Evolutionary conservation across 1,140 invertebrate species (phyloP).

Genomic region (Trichoplusia ni): DNA sequence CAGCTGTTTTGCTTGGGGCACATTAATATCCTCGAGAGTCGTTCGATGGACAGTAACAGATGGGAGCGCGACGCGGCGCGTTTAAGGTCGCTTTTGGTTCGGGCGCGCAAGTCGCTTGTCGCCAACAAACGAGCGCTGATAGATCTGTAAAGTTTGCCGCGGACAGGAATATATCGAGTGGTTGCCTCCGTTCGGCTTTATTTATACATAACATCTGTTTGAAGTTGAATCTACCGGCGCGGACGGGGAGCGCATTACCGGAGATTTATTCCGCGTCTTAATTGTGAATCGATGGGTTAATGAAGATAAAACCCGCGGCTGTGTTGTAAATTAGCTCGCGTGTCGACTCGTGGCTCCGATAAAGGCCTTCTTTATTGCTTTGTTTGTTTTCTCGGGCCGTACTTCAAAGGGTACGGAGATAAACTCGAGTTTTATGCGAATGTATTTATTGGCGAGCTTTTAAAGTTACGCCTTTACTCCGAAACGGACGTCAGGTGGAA

Average conservation of each 20-base stretch:
- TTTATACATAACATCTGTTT: slow-evolving; percentile 81
- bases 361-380: slow-evolving; percentile 81
- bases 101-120: slow-evolving; percentile 51
- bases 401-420: slow-evolving; percentile 80
- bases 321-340: slow-evolving; percentile 81
- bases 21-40: slow-evolving; percentile 20
- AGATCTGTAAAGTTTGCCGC: slow-evolving; percentile 81
- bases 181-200: slow-evolving; percentile 79
- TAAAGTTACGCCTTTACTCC: slow-evolving; percentile 54
- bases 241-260: slow-evolving; percentile 77
- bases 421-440: slow-evolving; percentile 79
- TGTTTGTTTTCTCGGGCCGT: slow-evolving; percentile 80
- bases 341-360: slow-evolving; percentile 79
- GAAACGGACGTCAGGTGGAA: slow-evolving; percentile 40
- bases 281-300: slow-evolving; percentile 82
- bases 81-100: slow-evolving; percentile 60
- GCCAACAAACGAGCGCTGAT: slow-evolving; percentile 62
- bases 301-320: slow-evolving; percentile 81
- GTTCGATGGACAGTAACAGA: slow-evolving; percentile 13
- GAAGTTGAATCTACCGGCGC: slow-evolving; percentile 78
- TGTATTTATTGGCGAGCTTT: slow-evolving; percentile 69
- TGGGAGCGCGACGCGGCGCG: slow-evolving; percentile 13
- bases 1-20: slow-evolving; percentile 13
- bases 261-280: slow-evolving; percentile 81
- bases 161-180: slow-evolving; percentile 80